Evolutionary conservation across 2,888 invertebrate species (phyloP), one percentile per base, ranked within the genome.

Genomic region (Hemicrepidius hirtus): DNA sequence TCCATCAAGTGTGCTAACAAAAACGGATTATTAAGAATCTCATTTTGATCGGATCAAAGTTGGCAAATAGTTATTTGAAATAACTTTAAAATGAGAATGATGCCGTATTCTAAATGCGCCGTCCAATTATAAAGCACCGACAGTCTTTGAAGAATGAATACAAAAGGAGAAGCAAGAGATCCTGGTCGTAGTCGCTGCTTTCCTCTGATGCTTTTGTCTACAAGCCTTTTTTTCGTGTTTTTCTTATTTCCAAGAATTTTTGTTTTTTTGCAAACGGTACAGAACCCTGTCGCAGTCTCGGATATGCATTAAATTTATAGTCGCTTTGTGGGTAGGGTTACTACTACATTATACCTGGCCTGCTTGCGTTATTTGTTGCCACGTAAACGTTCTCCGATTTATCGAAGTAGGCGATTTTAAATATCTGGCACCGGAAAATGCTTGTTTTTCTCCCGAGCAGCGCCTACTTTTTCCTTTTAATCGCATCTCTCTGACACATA

Each of bases 91-190:
- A 24, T 24, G 5, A 24, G n/a, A 28, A n/a, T n/a, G 6, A 53
- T 28, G 53, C 53, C 7, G 28, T 37, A 20, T 57, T 57, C 20
- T 57, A 37, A 57, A 57, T 57, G 18, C 44, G 41, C 44, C 60
- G 60, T 60, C 60, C 60, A 60, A 60, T 60, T 60, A 60, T 20
- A 60, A 37, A 44, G 44, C 60, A 28, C 44, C 57, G 57, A 37
- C 41, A 21, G 41, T 44, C 60, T 60, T 60, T 60, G 60, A 60
- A 41, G 60, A 44, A 60, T 44, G 60, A 60, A 60, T 44, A 28
- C 44, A 60, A 41, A 60, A 60, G 24, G 44, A 41, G 41, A 44
- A 60, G 44, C 21, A 37, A 24, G n/a, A n/a, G n/a, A 21, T 32
- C n/a, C 5, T 53, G 28, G 53, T 28, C 28, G 57, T 37, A 13